phyloP scores from a whole-genome alignment of 2,113 vertebrate species.

The Bufo gargarizans region DNA sequence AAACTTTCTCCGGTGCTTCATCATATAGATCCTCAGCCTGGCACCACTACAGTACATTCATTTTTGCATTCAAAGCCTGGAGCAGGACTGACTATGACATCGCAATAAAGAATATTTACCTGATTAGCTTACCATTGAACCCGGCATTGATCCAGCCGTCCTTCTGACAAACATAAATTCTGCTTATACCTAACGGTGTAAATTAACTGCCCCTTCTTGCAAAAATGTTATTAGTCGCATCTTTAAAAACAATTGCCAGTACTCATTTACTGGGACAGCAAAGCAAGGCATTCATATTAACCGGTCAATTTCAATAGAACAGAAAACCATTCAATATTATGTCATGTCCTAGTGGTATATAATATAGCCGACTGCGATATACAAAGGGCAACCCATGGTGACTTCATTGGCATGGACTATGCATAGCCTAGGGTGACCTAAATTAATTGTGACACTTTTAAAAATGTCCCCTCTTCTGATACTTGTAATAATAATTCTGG shows the following conservation, averaged over 20 bases:
- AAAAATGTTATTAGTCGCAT: slow-evolving; percentile 23
- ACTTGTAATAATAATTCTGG: no score
- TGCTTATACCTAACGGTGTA: not conserved
- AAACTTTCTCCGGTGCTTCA: slow-evolving; percentile 14
- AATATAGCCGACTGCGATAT: not conserved
- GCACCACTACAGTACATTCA: not conserved
- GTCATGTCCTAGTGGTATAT: not conserved
- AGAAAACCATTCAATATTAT: not conserved
- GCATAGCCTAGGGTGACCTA: not conserved
- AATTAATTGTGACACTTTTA: no score
- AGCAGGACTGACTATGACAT: not conserved
- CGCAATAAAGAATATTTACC: slow-evolving; percentile 45
- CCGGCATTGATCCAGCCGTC: slow-evolving; percentile 24
- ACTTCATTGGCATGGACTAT: not conserved
- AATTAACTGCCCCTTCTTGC: slow-evolving; percentile 7
- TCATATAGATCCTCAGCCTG: not conserved
- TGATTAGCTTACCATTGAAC: slow-evolving; percentile 49
- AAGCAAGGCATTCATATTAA: not conserved
- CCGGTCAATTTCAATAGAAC: not conserved
- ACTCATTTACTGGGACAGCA: slow-evolving; percentile 27
- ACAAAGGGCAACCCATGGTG: not conserved
- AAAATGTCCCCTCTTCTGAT: no score
- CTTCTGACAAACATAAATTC: slow-evolving; percentile 37
- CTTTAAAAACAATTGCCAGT: slow-evolving; percentile 31
- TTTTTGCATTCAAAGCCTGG: not conserved